Evolutionary conservation across 2,113 vertebrate species (phyloP).

Genomic region (Pagrus major): DNA sequence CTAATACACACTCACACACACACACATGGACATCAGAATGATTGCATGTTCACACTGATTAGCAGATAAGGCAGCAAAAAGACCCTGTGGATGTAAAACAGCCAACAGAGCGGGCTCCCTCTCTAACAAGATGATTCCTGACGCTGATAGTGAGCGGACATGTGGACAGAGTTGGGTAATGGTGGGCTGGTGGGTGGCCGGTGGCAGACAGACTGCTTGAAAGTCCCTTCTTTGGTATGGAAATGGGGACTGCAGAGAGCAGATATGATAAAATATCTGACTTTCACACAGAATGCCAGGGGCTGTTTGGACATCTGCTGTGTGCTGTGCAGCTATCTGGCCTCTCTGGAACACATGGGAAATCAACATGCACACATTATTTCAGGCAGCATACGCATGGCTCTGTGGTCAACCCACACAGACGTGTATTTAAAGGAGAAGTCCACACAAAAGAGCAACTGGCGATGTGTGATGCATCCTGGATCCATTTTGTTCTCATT

Average conservation of each 20-base stretch:
- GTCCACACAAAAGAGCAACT: neutral
- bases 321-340: constrained; percentile 54
- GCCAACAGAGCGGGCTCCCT: neutral
- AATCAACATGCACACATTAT: constrained; percentile 69
- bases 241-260: constrained; percentile 59
- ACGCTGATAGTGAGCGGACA: constrained; percentile 20
- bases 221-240: constrained; percentile 67
- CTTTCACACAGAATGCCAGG: constrained; percentile 62
- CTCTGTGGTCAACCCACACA: constrained; percentile 17
- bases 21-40: constrained; percentile 5
- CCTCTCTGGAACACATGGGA: constrained; percentile 53
- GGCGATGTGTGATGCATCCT: neutral
- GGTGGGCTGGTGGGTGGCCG: constrained; percentile 3
- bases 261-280: constrained; percentile 64
- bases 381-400: constrained; percentile 32
- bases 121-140: constrained; percentile 13
- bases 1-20: neutral
- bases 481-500: constrained; percentile 8
- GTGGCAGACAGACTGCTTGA: constrained; percentile 1
- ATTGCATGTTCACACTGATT: constrained; percentile 27
- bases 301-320: constrained; percentile 79
- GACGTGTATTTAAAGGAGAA: constrained; percentile 29
- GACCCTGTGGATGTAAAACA: neutral
- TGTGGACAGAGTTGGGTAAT: constrained; percentile 47
- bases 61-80: constrained; percentile 14